Base-by-base conservation (phyloP, 2,888 invertebrate genomes). In the Salpingus planirostris region DNA sequence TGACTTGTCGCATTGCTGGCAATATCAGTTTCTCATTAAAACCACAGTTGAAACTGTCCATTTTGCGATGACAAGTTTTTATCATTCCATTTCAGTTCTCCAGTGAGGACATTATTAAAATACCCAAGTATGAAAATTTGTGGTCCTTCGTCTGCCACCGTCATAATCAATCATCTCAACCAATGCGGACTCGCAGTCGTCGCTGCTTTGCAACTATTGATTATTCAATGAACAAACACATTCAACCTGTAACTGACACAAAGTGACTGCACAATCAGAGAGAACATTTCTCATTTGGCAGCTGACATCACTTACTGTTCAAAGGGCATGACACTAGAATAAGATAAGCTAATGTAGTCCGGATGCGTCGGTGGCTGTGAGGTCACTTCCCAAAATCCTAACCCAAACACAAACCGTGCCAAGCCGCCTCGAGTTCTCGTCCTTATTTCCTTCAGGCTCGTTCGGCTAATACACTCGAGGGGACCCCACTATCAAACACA, bases 251-350 rank as follows among this genome's bases (percentile, higher is more conserved):
- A 41, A 41, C 32, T 37, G 36, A 41, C 40, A 41, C 40, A 38
- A 38, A 40, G 36, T 36, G 38, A 28, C 32, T 34, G 21, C 27
- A 35, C 29, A 36, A 40, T 38, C 35, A 24, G 28, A 29, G 25
- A n/a, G 36, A 43, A 43, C 44, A 44, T 46, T 46, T 42, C 46
- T 44, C 46, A 44, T 46, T 46, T 42, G 38, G 42, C 37, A 46
- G 43, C 42, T 42, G 42, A 46, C 42, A 40, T 42, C 39, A 39
- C 33, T 40, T 24, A 33, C 33, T 30, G 36, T 42, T 43, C 38
- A 31, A 31, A 43, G 30, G n/a, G 36, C 21, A 37, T 38, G 40
- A 44, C 43, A n/a, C n/a, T n/a, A 40, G 39, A 25, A 28, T 40
- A 42, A 38, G 46, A 42, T 42, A 44, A 44, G 44, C 40, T 40